A percentile compares a stretch with the other conserved stretches of the same genome.
Evolutionary conservation across 2,113 vertebrate genomes (phyloP).

Genomic region (Murina feae): DNA sequence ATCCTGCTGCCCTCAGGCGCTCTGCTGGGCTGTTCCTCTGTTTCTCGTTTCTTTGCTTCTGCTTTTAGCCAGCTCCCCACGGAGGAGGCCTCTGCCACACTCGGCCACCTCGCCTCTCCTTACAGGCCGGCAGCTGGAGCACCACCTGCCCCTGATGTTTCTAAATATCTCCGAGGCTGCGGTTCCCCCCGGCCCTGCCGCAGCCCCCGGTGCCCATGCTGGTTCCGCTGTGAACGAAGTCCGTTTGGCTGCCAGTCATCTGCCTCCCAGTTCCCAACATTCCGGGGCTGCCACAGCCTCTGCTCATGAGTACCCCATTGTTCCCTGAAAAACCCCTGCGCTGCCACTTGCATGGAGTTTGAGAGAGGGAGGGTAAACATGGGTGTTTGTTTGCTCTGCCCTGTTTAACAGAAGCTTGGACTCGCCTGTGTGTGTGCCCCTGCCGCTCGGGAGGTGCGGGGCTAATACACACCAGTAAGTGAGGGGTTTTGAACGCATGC

Average conservation of each 20-base stretch:
- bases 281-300: neutral
- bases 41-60: neutral
- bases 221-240: neutral
- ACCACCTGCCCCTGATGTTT: no score
- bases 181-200: neutral
- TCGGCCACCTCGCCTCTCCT: neutral
- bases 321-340: neutral
- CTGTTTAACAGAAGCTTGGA: neutral
- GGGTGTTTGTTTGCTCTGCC: neutral
- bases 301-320: no score
- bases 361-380: no score
- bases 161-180: neutral
- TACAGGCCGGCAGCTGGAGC: neutral
- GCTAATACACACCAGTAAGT: neutral
- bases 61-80: neutral
- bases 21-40: neutral
- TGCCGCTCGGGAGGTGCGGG: neutral
- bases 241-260: neutral
- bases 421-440: neutral
- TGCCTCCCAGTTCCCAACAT: neutral
- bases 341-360: neutral
- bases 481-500: neutral
- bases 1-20: neutral
- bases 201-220: neutral
- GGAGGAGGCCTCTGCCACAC: neutral